Conservation (phyloP, 2,113 vertebrate genomes). For the Coturnix japonica region DNA sequence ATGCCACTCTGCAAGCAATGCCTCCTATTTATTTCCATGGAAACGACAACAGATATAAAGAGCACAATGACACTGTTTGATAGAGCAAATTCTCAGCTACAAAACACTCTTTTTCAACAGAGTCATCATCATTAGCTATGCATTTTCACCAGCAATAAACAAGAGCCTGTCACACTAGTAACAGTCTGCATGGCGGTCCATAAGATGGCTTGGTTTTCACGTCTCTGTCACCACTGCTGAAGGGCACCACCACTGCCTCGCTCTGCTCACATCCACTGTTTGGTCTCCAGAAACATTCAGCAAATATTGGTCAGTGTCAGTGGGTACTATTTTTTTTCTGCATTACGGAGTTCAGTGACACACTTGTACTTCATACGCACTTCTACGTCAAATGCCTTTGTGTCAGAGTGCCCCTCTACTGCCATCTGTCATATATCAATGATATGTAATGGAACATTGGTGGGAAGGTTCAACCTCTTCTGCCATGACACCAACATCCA, state of each 20-base stretch:
- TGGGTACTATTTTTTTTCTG: background rate
- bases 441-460: background rate
- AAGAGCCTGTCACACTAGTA: background rate
- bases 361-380: background rate
- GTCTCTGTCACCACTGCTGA: background rate
- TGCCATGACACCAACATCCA: background rate
- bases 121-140: background rate
- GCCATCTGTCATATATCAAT: background rate
- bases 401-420: background rate
- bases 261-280: background rate
- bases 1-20: background rate
- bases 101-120: background rate
- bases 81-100: background rate
- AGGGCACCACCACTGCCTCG: background rate
- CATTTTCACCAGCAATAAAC: background rate
- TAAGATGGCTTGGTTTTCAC: background rate
- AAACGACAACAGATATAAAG: background rate
- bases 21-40: background rate
- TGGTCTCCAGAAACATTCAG: background rate
- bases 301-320: background rate
- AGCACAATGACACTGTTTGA: background rate
- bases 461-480: background rate
- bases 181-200: no score
- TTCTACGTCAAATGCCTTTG: background rate
- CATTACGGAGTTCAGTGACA: background rate